Conservation (phyloP, 2,797 vertebrate species). For the Rhodeus uyekii region DNA sequence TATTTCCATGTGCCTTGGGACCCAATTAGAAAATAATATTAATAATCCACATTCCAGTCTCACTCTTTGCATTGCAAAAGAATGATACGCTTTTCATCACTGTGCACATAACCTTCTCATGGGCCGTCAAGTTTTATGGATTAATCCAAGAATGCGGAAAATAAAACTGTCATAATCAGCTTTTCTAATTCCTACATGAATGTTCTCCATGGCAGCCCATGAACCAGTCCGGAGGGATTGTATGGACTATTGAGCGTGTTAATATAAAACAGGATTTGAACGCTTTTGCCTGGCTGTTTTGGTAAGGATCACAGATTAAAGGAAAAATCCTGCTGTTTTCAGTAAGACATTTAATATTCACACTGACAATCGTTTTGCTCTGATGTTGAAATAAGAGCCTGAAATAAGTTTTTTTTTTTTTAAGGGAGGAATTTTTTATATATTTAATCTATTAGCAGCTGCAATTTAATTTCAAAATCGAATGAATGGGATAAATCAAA, state of each 20-base stretch:
- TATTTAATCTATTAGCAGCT: constrained; percentile 63
- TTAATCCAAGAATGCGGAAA: constrained; percentile 69
- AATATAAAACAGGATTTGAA: constrained; percentile 50
- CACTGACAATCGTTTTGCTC: constrained; percentile 22
- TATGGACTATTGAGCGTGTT: constrained; percentile 46
- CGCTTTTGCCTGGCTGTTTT: constrained; percentile 18
- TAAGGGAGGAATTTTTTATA: constrained; percentile 23
- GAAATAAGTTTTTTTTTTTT: neutral
- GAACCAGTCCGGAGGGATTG: constrained; percentile 41
- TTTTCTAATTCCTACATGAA: constrained; percentile 62
- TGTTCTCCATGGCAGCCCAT: constrained; percentile 48
- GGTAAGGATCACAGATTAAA: constrained; percentile 39
- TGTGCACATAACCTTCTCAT: constrained; percentile 67
- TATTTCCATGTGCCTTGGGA: constrained; percentile 68
- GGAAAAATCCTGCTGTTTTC: constrained; percentile 34
- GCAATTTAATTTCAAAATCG: constrained; percentile 69
- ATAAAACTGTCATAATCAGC: constrained; percentile 71
- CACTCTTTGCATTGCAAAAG: constrained; percentile 44
- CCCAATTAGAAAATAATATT: constrained; percentile 77
- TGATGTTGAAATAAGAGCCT: constrained; percentile 25
- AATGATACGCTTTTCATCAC: constrained; percentile 57
- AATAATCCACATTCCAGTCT: constrained; percentile 67
- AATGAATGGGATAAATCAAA: constrained; percentile 66
- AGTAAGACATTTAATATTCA: constrained; percentile 5
- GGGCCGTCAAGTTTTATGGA: constrained; percentile 73